Evolutionary conservation across 1,140 invertebrate genomes (phyloP).

Genomic region (Cotesia glomerata): DNA sequence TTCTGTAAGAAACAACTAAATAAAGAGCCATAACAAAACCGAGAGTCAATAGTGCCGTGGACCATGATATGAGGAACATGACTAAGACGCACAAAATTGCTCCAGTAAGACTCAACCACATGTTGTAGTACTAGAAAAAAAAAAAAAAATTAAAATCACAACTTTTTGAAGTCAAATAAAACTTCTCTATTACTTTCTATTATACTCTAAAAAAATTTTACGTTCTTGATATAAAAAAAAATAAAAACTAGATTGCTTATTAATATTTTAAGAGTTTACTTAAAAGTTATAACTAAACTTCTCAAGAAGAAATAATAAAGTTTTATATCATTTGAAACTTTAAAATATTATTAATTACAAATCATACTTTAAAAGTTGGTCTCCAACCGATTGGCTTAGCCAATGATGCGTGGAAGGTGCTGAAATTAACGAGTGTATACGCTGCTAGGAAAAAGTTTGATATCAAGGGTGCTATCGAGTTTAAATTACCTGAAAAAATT

Average conservation of each 20-base stretch:
- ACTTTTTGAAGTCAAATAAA: no score
- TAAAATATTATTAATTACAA: neutral
- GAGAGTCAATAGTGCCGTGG: constrained; percentile 89
- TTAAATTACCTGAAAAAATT: constrained; percentile 78
- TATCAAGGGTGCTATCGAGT: constrained; percentile 94
- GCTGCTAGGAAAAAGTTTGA: constrained; percentile 98
- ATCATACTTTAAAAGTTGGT: constrained; percentile 80
- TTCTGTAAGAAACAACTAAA: constrained; percentile 81
- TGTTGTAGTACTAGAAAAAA: constrained; percentile 87
- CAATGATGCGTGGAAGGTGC: constrained; percentile 93
- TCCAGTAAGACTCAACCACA: constrained; percentile 91
- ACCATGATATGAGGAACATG: constrained; percentile 96
- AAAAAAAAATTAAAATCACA: constrained; percentile 22
- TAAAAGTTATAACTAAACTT: no score
- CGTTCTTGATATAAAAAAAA: no score
- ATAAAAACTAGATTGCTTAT: no score
- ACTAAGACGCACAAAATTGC: constrained; percentile 88
- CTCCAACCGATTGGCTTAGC: constrained; percentile 87
- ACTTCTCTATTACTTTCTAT: no score
- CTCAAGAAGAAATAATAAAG: neutral
- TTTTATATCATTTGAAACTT: neutral
- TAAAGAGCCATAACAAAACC: constrained; percentile 84
- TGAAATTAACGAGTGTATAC: constrained; percentile 96
- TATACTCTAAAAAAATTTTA: no score
- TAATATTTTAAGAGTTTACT: no score